Evolutionary conservation across 2,797 vertebrate genomes (phyloP).

Genomic region (Artibeus lituratus): DNA sequence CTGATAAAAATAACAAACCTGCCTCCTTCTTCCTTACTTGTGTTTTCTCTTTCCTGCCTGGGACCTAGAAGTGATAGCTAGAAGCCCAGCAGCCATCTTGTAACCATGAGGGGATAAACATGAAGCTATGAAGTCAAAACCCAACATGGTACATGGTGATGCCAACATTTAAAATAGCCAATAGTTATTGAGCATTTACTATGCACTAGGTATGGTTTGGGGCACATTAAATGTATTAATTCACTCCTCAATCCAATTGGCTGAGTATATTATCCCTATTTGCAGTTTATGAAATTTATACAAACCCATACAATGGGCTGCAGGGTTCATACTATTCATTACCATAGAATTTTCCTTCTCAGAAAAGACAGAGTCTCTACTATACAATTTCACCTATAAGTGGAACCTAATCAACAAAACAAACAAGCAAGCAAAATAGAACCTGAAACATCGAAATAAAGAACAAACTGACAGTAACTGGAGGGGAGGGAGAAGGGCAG

Average conservation of each 20-base stretch:
- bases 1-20: neutral
- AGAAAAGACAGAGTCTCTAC: neutral
- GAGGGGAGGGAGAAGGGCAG: no score
- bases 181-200: neutral
- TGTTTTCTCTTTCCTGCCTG: neutral
- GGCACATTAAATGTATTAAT: neutral
- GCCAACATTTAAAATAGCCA: neutral
- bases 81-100: neutral
- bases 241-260: neutral
- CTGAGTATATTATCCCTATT: neutral
- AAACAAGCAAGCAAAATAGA: no score
- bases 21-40: neutral
- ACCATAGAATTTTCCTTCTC: neutral
- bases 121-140: neutral
- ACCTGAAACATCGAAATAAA: no score
- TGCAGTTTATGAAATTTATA: neutral
- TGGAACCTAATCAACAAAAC: no score
- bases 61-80: neutral
- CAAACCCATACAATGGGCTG: neutral
- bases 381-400: no score
- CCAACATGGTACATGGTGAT: neutral
- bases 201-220: neutral
- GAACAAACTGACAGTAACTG: no score
- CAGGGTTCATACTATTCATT: neutral
- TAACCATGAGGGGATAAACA: neutral